Evolutionary conservation across 2,888 invertebrate species (phyloP).

Genomic region (Drosophila nr. perissopoda): DNA sequence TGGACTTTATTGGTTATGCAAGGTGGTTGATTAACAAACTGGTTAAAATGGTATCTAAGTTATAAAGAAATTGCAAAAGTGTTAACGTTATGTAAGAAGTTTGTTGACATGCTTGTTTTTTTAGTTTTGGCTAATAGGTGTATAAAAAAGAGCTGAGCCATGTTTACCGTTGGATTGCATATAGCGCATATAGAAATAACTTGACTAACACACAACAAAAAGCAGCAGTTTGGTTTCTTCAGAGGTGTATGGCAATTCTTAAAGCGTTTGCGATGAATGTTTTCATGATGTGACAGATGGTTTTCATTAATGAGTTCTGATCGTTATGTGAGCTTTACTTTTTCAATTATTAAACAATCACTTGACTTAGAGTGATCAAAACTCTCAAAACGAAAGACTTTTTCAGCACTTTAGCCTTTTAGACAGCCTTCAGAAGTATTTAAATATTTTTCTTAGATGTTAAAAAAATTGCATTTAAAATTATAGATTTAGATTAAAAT

Average conservation of each 20-base stretch:
- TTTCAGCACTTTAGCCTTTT: conserved; percentile 4
- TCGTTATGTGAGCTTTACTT: conserved; percentile 12
- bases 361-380: background rate
- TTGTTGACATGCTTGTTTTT: conserved; percentile 52
- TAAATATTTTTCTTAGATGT: background rate
- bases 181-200: conserved; percentile 20
- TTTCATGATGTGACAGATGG: conserved; percentile 60
- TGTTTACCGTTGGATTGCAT: conserved; percentile 64
- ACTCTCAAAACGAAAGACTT: conserved; percentile 24
- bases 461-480: background rate
- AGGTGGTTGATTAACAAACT: conserved; percentile 26
- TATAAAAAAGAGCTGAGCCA: conserved; percentile 43
- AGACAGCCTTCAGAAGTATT: conserved; percentile 8
- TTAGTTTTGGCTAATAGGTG: conserved; percentile 45
- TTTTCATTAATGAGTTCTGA: conserved; percentile 46
- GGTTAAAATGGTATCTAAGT: conserved; percentile 29
- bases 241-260: conserved; percentile 48
- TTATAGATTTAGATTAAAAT: too few species aligned
- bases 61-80: conserved; percentile 24
- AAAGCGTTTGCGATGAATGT: conserved; percentile 61
- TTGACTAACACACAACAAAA: conserved; percentile 67
- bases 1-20: conserved; percentile 46
- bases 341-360: background rate
- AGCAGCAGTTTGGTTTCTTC: conserved; percentile 61
- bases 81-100: conserved; percentile 11